Evolutionary conservation across 2,888 invertebrate genomes (phyloP).

Genomic region (Drosophila antonietae): DNA sequence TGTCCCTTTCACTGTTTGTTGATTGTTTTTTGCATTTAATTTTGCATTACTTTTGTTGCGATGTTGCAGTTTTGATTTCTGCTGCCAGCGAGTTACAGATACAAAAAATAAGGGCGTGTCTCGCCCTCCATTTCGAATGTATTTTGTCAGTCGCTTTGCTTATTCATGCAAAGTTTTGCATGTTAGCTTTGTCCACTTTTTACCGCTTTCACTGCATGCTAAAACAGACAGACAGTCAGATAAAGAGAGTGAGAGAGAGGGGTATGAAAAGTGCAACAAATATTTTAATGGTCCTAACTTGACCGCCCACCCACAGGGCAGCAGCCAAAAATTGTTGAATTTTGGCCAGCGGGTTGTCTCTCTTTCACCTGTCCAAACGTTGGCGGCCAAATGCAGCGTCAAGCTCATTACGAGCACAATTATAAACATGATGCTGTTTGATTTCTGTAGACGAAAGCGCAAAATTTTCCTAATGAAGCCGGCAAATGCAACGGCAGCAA

Average conservation of each 20-base stretch:
- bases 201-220: constrained; percentile 63
- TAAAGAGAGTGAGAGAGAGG: background rate
- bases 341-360: constrained; percentile 52
- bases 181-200: constrained; percentile 44
- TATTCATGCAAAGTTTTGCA: constrained; percentile 66
- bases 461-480: constrained; percentile 76
- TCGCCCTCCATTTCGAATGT: constrained; percentile 31
- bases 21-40: constrained; percentile 74
- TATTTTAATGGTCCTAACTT: constrained; percentile 38
- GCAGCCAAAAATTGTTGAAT: constrained; percentile 14
- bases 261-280: constrained; percentile 46
- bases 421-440: constrained; percentile 41
- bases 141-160: constrained; percentile 47
- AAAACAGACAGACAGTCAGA: constrained; percentile 11
- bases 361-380: constrained; percentile 60
- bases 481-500: constrained; percentile 37
- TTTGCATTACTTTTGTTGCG: constrained; percentile 66
- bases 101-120: constrained; percentile 59
- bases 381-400: constrained; percentile 59
- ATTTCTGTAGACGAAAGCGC: constrained; percentile 65
- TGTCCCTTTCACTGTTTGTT: constrained; percentile 30
- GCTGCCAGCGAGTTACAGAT: constrained; percentile 33
- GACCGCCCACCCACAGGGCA: constrained; percentile 49
- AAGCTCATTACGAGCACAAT: constrained; percentile 52
- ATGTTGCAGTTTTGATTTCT: constrained; percentile 73